Evolutionary conservation across 2,113 vertebrate genomes (phyloP), one percentile per base, ranked within the genome.

Genomic region (Corythaixoides concolor): DNA sequence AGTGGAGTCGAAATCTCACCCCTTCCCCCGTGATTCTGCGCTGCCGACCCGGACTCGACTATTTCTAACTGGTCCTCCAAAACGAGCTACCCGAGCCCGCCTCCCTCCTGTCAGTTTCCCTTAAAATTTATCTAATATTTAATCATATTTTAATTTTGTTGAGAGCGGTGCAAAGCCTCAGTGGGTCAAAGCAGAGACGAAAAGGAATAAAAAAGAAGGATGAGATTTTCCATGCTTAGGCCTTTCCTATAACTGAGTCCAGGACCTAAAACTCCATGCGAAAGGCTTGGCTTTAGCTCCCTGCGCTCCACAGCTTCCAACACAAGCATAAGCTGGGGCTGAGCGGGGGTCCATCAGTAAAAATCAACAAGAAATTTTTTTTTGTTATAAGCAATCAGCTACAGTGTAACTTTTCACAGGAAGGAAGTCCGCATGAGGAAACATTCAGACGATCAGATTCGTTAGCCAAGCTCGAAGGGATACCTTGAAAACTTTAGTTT

Each of bases 271-370:
- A 93, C 77, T 90, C 78, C 76, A 22, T 64, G 39, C 1, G 1
- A 67, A 91, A 87, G 14, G 2, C 35, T 84, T 88, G 73, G 18
- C 82, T 88, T 93, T 93, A 91, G 28, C 63, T 94, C 82, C 90
- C 68, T 72, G 43, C 2, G 47, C n/a, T 94, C 85, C 93, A 88
- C 89, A 81, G 27, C 37, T 87, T 89, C 41, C 80, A 76, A 81
- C 43, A 64, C 7, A 91, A 91, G 55, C 10, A 1, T 8, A 49
- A 53, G 39, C 27, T 5, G n/a, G 80, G 23, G 33, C 24, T 52
- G 43, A 80, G 28, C 27, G 66, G 70, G 26, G 20, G 53, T 43
- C 14, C 63, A 6, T 55, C n/a, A 32, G 89, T 66, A 76, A 93
- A 94, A 95, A 83, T 84, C 39, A 73, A 56, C n/a, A n/a, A n/a